Evolutionary conservation across 1,140 invertebrate species (phyloP), one percentile per base, ranked within the genome.

Genomic region (Dolichoris vasculosae): DNA sequence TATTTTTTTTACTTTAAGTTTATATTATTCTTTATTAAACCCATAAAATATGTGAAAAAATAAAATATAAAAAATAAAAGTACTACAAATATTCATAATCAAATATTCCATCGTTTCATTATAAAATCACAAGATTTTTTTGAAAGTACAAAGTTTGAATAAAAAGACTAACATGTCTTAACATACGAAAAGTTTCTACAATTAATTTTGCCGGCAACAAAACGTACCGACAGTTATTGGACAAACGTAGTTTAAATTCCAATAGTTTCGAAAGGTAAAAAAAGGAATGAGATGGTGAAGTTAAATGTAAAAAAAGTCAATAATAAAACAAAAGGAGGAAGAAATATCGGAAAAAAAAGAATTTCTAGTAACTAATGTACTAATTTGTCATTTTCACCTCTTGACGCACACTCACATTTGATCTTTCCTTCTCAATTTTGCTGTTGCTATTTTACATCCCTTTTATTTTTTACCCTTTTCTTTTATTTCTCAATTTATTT

Each of bases 301-400:
- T 71, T 40, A 35, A 71, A 73, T 67, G 38, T 63, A 30, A 11
- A 63, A 55, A 48, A 40, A n/a, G 55, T 73, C 20, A 63, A 85
- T 77, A 76, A 76, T 48, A 84, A 76, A 78, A 26, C 67, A n/a
- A 71, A 48, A 71, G 59, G 43, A 11, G 55, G 63, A 78, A 46
- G 63, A 64, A 46, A 43, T 13, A 55, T 26, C 55, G 46, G 48
- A 55, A 23, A 84, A 84, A 79, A 85, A 81, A 89, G 85, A 88
- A 87, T 87, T 88, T 86, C 86, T 87, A 84, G 80, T 84, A 55
- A 86, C 86, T 88, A 89, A 89, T 89, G 87, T 89, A 86, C 88
- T 88, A 88, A 89, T 89, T 89, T 89, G 88, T 89, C 87, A 89
- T 89, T 88, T 88, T 89, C 88, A 87, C 88, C 84, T 88, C 86